phyloP scores from a whole-genome alignment of 2,888 invertebrate species.

The Alitta virens region DNA sequence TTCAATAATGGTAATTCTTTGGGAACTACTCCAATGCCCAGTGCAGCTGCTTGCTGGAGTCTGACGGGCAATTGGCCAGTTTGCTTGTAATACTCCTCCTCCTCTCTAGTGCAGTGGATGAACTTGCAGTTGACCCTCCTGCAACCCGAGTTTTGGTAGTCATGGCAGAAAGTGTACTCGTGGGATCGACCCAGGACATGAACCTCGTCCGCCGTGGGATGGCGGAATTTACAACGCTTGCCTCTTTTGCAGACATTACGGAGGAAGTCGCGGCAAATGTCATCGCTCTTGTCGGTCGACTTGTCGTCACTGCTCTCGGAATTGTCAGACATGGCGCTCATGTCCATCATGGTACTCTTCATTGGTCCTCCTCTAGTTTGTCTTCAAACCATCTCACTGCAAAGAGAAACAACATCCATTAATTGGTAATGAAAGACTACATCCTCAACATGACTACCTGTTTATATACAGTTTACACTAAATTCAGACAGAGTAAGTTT shows the following conservation, averaged over 20 bases:
- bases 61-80: slow-evolving; percentile 70
- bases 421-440: no score
- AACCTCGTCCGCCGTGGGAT: slow-evolving; percentile 57
- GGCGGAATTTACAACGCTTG: slow-evolving; percentile 63
- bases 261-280: slow-evolving; percentile 65
- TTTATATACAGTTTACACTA: no score
- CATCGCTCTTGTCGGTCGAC: slow-evolving; percentile 43
- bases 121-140: slow-evolving; percentile 73
- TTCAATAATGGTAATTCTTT: slow-evolving; percentile 39
- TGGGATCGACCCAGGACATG: slow-evolving; percentile 48
- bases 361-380: no score
- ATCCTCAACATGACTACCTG: no score
- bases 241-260: slow-evolving; percentile 66
- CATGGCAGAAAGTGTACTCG: slow-evolving; percentile 62
- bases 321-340: slow-evolving; percentile 22
- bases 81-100: slow-evolving; percentile 70
- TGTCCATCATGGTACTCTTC: neutral
- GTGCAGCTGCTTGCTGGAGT: slow-evolving; percentile 49
- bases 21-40: slow-evolving; percentile 42
- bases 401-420: no score
- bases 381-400: no score
- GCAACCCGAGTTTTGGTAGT: slow-evolving; percentile 73
- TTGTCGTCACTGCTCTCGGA: slow-evolving; percentile 24
- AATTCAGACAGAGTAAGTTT: no score
- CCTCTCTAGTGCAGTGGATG: slow-evolving; percentile 73